Base-by-base conservation (phyloP, 2,888 invertebrate genomes). In the Lymantria dispar region DNA sequence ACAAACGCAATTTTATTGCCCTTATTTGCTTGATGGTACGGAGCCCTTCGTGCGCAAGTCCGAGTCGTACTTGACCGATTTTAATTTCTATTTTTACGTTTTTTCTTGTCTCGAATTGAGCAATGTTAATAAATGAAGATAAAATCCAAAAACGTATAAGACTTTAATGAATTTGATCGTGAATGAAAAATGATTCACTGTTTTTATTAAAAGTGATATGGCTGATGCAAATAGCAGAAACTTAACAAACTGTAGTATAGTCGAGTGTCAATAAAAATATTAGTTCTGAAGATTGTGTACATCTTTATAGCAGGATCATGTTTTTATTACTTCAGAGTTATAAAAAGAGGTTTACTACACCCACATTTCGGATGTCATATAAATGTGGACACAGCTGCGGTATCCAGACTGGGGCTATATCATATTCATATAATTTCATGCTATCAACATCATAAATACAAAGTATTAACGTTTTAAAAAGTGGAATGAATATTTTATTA, bases 241-340 rank as follows among this genome's bases (percentile, higher is more conserved):
- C 10, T 33, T n/a, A 38, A 12, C 38, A 38, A 38, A 12, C 38
- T 38, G 38, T 33, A 38, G n/a, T 49, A 50, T 37, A 42, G 49
- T 49, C 50, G 49, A 60, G 57, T 52, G 44, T 45, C 52, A 39
- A 39, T 42, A 51, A 49, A 57, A 51, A 55, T 57, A 55, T 53
- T 53, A 43, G 54, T 45, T 40, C 44, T 38, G n/a, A n/a, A 38
- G 38, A 38, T n/a, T 38, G 38, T 38, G n/a, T 12, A 38, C 38
- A 38, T 38, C 38, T 38, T 38, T 12, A 38, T 38, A 38, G n/a
- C n/a, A n/a, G 12, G 38, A 38, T 38, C 38, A 38, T 7, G 12
- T 7, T 38, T 38, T 38, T 38, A 38, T 38, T 38, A 11, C 38
- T 12, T 7, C 12, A 38, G 38, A 38, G 38, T n/a, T 12, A 38